Evolutionary conservation across 2,888 invertebrate genomes (phyloP).

Genomic region (Lacanobia wlatinum): DNA sequence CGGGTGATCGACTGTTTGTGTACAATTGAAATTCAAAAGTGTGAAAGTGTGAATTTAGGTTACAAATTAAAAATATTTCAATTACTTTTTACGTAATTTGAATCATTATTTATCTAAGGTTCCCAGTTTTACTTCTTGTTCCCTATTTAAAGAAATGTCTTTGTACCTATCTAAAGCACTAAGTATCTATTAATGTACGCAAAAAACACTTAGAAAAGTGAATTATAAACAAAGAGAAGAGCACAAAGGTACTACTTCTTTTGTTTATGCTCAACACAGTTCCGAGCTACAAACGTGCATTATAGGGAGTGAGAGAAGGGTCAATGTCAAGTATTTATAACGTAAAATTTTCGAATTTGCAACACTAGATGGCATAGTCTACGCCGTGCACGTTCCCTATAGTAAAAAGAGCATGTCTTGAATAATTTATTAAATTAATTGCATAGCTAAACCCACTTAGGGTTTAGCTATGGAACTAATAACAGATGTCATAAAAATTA

Average conservation of each 20-base stretch:
- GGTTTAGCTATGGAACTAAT: no score
- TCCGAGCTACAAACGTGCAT: background rate
- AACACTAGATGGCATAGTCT: no score
- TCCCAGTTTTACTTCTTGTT: conserved; percentile 4
- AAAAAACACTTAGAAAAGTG: no score
- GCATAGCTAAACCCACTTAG: no score
- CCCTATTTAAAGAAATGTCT: background rate
- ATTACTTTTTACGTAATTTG: conserved; percentile 18
- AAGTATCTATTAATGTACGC: no score
- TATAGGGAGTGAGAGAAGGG: background rate
- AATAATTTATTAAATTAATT: background rate
- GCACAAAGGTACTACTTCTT: no score
- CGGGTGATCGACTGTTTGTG: background rate
- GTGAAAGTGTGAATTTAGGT: conserved; percentile 19
- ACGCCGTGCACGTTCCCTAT: no score
- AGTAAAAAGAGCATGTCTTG: background rate
- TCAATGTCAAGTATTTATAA: no score
- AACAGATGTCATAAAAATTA: no score
- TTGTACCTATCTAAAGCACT: no score
- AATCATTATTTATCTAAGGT: background rate
- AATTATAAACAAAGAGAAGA: no score
- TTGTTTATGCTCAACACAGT: background rate
- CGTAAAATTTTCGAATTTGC: no score
- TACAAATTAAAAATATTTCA: conserved; percentile 16
- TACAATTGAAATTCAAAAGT: background rate